phyloP scores from a whole-genome alignment of 2,113 vertebrate species.

The Diadophis punctatus region DNA sequence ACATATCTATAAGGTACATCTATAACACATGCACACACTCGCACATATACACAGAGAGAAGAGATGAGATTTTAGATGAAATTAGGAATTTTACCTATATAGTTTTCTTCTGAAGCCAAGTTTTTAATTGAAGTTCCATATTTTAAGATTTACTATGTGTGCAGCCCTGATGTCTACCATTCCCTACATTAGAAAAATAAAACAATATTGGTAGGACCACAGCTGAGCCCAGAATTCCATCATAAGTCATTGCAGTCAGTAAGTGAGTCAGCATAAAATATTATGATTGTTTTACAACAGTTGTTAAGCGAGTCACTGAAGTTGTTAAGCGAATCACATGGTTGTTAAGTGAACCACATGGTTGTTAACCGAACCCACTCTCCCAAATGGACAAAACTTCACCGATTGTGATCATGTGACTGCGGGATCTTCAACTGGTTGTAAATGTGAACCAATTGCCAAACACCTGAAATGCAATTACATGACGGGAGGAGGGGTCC shows the following conservation, averaged over 20 bases:
- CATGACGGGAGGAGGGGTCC: too few relatives aligned
- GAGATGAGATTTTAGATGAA: neutral
- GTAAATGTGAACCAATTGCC: neutral
- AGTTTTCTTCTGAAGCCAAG: neutral
- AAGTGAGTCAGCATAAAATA: neutral
- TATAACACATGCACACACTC: neutral
- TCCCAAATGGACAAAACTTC: neutral
- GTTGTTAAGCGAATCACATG: neutral
- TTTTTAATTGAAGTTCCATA: neutral
- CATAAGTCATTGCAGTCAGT: neutral
- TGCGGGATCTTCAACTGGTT: neutral
- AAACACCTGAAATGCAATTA: neutral
- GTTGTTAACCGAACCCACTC: neutral
- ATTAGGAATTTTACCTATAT: neutral
- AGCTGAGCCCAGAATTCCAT: neutral
- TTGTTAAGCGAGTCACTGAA: neutral
- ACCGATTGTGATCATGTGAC: neutral
- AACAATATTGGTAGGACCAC: neutral
- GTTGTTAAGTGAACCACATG: neutral
- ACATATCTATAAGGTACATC: neutral
- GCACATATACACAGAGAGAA: too few relatives aligned
- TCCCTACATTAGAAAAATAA: neutral
- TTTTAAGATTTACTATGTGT: neutral
- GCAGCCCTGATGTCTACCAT: neutral
- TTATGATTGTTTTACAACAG: neutral